Percentiles rank a stretch among this genome's conserved stretches.
phyloP scores from a whole-genome alignment of 2,888 invertebrate genomes.

The Cephus pygmeus region DNA sequence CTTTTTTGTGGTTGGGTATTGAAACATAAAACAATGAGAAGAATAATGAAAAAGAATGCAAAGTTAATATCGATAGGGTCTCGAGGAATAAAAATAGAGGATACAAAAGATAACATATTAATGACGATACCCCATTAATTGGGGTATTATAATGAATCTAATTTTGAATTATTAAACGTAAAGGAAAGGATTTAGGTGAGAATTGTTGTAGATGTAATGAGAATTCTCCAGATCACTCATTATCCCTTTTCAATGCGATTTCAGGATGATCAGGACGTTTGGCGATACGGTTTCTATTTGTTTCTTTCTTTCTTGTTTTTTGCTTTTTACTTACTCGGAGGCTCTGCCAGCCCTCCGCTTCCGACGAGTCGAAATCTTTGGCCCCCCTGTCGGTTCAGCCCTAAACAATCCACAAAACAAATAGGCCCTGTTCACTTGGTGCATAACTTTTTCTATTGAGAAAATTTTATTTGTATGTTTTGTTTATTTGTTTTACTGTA shows the following conservation, averaged over 20 bases:
- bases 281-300: not conserved
- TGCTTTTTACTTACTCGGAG: conserved; percentile 64
- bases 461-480: conserved; percentile 13
- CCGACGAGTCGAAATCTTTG: conserved; percentile 71
- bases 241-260: not conserved
- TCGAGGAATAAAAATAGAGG: not conserved
- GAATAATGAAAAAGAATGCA: conserved; percentile 5
- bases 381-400: conserved; percentile 73
- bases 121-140: not conserved
- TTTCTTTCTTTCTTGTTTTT: conserved; percentile 24
- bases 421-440: conserved; percentile 60
- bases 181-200: not conserved
- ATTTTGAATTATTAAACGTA: not conserved
- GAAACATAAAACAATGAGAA: conserved; percentile 3
- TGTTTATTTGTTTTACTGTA: not conserved
- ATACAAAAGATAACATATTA: not conserved
- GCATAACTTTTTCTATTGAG: conserved; percentile 32
- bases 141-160: not conserved
- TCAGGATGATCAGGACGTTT: not conserved
- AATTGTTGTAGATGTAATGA: not conserved
- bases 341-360: conserved; percentile 66
- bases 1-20: conserved; percentile 1
- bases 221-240: not conserved
- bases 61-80: not conserved
- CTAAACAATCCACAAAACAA: conserved; percentile 70